Conservation (phyloP, 2,113 vertebrate genomes). For the Argyrosomus japonicus region DNA sequence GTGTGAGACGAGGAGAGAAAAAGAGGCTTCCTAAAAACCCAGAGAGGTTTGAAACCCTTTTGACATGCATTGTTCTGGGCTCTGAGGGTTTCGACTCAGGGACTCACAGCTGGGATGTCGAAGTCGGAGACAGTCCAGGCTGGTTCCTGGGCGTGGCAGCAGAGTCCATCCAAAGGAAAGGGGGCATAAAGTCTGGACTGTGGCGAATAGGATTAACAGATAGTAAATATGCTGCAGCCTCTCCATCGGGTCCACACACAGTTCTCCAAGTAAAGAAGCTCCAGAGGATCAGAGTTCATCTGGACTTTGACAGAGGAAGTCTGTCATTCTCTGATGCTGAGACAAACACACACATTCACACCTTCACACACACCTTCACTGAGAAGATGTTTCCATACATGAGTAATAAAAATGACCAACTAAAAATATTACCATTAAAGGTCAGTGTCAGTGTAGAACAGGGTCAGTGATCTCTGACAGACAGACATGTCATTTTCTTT, state of each 20-base stretch:
- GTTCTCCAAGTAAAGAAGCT: conserved; percentile 25
- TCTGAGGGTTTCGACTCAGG: conserved; percentile 34
- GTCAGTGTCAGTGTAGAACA: conserved; percentile 17
- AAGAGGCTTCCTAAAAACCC: conserved; percentile 37
- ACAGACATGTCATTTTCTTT: no score
- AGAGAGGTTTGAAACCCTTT: conserved; percentile 22
- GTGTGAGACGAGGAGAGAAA: not conserved
- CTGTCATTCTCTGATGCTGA: conserved; percentile 47
- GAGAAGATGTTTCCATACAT: conserved; percentile 45
- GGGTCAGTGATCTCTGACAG: not conserved
- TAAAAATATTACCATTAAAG: conserved; percentile 25
- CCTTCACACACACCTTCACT: conserved; percentile 45
- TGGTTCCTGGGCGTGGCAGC: conserved; percentile 22
- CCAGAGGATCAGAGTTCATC: conserved; percentile 41
- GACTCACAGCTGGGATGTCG: conserved; percentile 45
- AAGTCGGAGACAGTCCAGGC: conserved; percentile 6
- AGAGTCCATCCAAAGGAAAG: conserved; percentile 7
- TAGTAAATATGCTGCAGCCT: conserved; percentile 5
- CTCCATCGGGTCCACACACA: accelerated
- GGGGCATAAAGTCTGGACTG: not conserved
- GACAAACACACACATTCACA: conserved; percentile 28
- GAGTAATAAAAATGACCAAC: not conserved
- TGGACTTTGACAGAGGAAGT: conserved; percentile 49
- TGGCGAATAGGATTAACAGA: conserved; percentile 39
- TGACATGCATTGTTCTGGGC: not conserved